Base-by-base conservation (phyloP, 2,113 vertebrate species). In the Hystrix brachyura region DNA sequence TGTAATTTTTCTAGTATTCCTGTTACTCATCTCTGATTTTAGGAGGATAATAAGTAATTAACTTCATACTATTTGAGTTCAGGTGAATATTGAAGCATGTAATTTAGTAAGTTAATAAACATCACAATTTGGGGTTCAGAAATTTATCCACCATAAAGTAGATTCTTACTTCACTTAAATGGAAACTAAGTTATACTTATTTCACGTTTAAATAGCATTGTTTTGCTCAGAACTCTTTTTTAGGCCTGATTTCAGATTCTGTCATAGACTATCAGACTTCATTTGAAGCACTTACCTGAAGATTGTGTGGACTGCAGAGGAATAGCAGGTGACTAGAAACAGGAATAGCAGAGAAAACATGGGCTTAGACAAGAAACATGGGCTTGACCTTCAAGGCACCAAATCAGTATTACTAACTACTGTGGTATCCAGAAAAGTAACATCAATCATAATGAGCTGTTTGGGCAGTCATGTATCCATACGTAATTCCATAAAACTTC, bases 401-500 rank as follows among this genome's bases (percentile, higher is more conserved):
- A 10, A 90, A 29, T 97, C 97, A 96, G 98, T 98, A 97, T 97
- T 51, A 32, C 46, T 97, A 98, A 98, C 94, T 91, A 90, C 92
- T 97, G 67, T 38, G 91, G 97, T 97, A 98, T 98, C 98, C 96
- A 94, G 97, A 95, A 95, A 97, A 98, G 97, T 97, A 98, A 96
- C 98, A 98, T 98, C 98, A 98, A 97, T 98, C 97, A 98, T 87
- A 67, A 94, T 86, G 85, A 94, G 78, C 97, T 96, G 74, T 96
- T 97, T 96, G 96, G 91, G 95, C 98, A 96, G 97, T 98, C 98
- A 96, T 97, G 85, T 97, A 98, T 98, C 98, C 95, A 90, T 97
- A 97, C 97, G 98, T 98, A 98, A 98, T 98, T 98, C 97, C 94
- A 97, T 97, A 98, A 98, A 98, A 98, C 93, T 97, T 97, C 97